Evolutionary conservation across 2,797 vertebrate genomes (phyloP), one percentile per base, ranked within the genome.

Genomic region (Siniperca undulata): DNA sequence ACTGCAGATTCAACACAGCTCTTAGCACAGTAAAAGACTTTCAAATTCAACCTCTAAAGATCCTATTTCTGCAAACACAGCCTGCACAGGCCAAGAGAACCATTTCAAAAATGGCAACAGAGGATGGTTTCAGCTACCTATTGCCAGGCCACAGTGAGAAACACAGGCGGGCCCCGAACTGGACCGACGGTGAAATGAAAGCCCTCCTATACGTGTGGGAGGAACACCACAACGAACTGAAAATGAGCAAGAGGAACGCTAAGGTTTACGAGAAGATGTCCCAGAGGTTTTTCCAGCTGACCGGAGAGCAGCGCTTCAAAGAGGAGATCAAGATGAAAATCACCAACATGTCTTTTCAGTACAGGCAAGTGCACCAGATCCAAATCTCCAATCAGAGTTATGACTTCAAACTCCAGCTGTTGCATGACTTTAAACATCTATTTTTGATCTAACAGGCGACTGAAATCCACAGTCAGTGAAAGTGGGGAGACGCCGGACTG

Each of bases 291-390:
- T 98, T 97, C 87, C 97, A 97, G 93, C 97, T 99, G 94, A 99
- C 98, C 0, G 99, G 98, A 14, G 98, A 99, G 90, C 97, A 97
- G 88, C 97, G 98, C 38, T 97, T 98, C 93, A 97, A 98, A 78
- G 99, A 99, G 92, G 98, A 99, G 94, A 99, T 99, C 94, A 99
- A 99, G 95, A 99, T 99, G 96, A 99, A 99, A 95, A 99, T 99
- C 95, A 99, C 98, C 93, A 99, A 99, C 95, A 99, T 99, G 98
- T 99, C 98, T 91, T 99, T 99, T 95, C 98, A 99, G 94, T 99
- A 97, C 97, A 99, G 98, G 99, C 96, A 96, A 97, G 97, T 93
- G 71, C 70, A 76, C 16, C 73, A 17, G 3, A 30, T 65, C 17
- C 34, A 66, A 27, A 60, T 46, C 5, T 20, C 16, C 42, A 16